Conservation (phyloP, 2,113 vertebrate species). For the Hippotragus niger region DNA sequence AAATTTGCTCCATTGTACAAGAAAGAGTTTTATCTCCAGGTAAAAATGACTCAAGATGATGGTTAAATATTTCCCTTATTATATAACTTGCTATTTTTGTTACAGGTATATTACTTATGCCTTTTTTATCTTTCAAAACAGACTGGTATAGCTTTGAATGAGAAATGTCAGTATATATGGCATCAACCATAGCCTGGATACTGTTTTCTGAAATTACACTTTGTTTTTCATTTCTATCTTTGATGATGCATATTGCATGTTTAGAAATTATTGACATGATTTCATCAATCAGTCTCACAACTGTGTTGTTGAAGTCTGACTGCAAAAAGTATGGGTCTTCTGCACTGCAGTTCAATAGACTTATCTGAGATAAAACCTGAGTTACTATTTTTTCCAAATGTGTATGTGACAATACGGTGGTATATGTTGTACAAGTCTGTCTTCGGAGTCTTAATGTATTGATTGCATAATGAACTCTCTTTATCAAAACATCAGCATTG, state of each 20-base stretch:
- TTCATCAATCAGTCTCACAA: background rate
- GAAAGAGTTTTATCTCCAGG: background rate
- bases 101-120: background rate
- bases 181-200: background rate
- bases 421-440: background rate
- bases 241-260: conserved; percentile 13
- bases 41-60: conserved; percentile 45
- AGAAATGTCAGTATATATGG: conserved; percentile 25
- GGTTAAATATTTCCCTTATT: conserved; percentile 46
- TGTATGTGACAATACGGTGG: conserved; percentile 23
- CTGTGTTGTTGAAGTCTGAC: background rate
- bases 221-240: conserved; percentile 21
- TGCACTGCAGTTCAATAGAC: background rate
- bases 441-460: background rate
- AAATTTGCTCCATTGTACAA: background rate
- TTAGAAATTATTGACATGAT: conserved; percentile 41
- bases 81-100: conserved; percentile 28
- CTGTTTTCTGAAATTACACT: background rate
- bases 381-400: conserved; percentile 40
- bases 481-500: conserved; percentile 19
- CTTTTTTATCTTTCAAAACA: background rate
- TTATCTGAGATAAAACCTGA: conserved; percentile 14
- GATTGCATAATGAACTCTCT: conserved; percentile 12
- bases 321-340: background rate
- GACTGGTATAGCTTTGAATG: background rate